Percentiles rank a stretch among this genome's conserved stretches.
phyloP scores from a whole-genome alignment of 2,113 vertebrate species.

The Mus spicilegus region DNA sequence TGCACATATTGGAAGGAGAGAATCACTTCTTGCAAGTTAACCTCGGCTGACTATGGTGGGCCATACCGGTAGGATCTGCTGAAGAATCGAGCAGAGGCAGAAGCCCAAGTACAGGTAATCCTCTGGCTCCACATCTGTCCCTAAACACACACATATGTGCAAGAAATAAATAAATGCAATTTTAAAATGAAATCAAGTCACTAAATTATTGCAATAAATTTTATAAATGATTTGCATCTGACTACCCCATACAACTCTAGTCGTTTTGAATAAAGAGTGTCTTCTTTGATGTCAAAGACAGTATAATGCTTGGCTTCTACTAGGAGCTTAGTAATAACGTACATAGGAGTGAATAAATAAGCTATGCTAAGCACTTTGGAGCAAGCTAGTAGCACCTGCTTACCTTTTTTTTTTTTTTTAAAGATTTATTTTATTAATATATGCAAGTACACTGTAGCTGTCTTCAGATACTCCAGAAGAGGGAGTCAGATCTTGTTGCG shows the following conservation, averaged over 20 bases:
- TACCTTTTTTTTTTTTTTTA: too few species aligned
- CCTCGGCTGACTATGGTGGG: background rate
- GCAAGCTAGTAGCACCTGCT: background rate
- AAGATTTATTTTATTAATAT: too few species aligned
- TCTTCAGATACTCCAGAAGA: too few species aligned
- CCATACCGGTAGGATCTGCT: background rate
- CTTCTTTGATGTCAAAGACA: background rate
- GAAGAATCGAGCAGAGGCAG: background rate
- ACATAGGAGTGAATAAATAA: background rate
- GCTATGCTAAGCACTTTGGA: background rate
- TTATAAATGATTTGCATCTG: conserved; percentile 45
- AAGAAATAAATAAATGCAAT: background rate
- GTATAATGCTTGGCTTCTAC: background rate
- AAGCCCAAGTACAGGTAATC: background rate
- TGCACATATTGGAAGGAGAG: background rate
- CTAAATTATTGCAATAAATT: background rate
- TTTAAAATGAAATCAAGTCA: background rate
- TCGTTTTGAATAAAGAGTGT: background rate
- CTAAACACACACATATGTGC: background rate
- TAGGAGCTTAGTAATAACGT: background rate
- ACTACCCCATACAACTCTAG: background rate
- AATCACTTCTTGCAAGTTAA: background rate
- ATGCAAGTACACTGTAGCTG: too few species aligned
- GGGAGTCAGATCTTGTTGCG: too few species aligned
- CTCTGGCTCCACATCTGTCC: background rate